Evolutionary conservation across 2,113 vertebrate genomes (phyloP).

Genomic region (Ailuropoda melanoleuca): DNA sequence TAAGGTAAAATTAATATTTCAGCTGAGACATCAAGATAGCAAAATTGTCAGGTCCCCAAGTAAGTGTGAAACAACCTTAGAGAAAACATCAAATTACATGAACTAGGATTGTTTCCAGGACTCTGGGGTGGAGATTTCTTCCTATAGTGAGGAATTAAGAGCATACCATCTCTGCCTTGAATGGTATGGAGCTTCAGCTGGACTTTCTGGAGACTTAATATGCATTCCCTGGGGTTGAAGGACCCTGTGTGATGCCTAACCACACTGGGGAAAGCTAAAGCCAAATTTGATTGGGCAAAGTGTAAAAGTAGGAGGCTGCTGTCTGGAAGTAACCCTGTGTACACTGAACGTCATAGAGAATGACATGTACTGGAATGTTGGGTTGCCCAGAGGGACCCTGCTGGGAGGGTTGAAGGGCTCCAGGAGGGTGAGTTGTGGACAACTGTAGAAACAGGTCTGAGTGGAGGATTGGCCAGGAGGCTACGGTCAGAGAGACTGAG

Average conservation of each 20-base stretch:
- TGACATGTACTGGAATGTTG: background rate
- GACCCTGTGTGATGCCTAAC: background rate
- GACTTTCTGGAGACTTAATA: background rate
- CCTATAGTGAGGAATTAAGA: background rate
- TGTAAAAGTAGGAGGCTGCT: background rate
- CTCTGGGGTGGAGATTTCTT: background rate
- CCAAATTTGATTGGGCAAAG: background rate
- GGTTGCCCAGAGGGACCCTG: background rate
- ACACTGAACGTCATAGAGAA: background rate
- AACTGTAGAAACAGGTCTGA: background rate
- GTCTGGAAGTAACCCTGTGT: background rate
- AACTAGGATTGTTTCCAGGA: background rate
- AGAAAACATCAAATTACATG: background rate
- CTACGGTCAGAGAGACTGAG: background rate
- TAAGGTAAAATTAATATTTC: background rate
- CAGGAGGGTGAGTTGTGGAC: accelerated
- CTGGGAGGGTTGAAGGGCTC: background rate
- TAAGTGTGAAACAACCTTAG: background rate
- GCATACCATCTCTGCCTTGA: background rate
- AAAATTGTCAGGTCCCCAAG: background rate
- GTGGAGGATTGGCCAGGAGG: background rate
- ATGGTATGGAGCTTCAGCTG: background rate
- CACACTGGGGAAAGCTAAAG: background rate
- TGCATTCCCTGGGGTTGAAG: accelerated
- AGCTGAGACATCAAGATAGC: background rate